Base-by-base conservation (phyloP, 2,888 invertebrate genomes). In the Aleiodes leptofemur region DNA sequence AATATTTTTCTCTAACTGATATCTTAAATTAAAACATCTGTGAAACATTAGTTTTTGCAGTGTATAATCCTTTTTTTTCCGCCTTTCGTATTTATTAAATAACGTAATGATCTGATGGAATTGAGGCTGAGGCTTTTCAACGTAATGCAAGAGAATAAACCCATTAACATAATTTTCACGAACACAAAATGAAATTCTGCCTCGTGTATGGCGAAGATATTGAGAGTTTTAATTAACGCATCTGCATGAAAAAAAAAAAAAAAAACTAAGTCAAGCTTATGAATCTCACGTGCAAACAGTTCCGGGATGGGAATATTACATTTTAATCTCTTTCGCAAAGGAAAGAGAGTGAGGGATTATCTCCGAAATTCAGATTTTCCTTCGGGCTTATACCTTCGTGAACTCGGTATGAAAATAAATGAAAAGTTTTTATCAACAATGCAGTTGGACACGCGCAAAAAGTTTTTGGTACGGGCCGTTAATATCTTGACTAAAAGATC, bases 211-310 rank as follows among this genome's bases (percentile, higher is more conserved):
- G 3, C 6, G 6, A 16, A 43, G 48, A 16, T 43, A 48, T 64
- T 64, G 64, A 64, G 43, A 61, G 48, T 48, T 64, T 64, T 64
- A 64, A 64, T 64, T 64, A 64, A 43, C 43, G 64, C 64, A 43
- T 64, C 16, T 16, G 9, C 31, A 31, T 14, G 14, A 48, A 3
- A 16, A 64, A 64, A 48, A 61, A 38, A 48, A 3, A 16, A 64
- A 64, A 48, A 61, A 38, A 43, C 38, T 48, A 13, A 64, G 43
- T 64, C 64, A 64, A 64, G 16, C 69, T 78, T 78, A 79, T 80
- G 79, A 81, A 79, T 79, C 79, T 73, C 59, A 14, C 76, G 72
- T 69, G 78, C 73, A 81, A 78, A 77, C 78, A 71, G 61, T 61
- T 48, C 23, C 76, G 55, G 38, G 23, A 23, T 6, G 64, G 70